phyloP scores from a whole-genome alignment of 2,797 vertebrate genomes.

The Eidolon dupreanum region DNA sequence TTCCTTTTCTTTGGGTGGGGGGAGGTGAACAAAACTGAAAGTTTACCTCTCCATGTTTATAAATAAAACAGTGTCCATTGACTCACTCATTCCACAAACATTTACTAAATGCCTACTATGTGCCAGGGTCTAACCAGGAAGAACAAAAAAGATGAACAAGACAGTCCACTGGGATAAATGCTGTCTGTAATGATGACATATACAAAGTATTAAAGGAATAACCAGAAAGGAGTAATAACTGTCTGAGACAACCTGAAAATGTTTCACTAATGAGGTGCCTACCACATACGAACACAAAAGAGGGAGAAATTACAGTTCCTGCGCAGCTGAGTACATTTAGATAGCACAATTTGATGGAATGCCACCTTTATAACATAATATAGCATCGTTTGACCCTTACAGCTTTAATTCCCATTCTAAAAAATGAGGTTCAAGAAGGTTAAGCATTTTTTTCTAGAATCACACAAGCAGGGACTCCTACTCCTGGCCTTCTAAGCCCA shows the following conservation, averaged over 20 bases:
- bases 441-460: constrained; percentile 1
- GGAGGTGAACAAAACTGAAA: constrained; percentile 38
- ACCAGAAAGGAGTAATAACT: background rate
- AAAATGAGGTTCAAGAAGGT: constrained; percentile 34
- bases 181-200: background rate
- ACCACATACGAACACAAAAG: background rate
- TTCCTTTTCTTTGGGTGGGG: background rate
- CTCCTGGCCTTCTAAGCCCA: background rate
- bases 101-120: background rate
- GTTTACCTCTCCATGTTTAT: constrained; percentile 49
- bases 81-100: constrained; percentile 1
- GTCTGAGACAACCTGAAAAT: background rate
- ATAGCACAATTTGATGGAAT: constrained; percentile 3
- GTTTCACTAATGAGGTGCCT: background rate
- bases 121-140: constrained; percentile 9
- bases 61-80: constrained; percentile 17
- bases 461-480: background rate
- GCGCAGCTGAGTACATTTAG: background rate
- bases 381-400: constrained; percentile 27
- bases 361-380: constrained; percentile 40
- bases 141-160: background rate
- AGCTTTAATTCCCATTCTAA: constrained; percentile 44
- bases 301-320: background rate
- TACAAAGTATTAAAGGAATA: background rate
- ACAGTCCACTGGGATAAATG: background rate